These are phyloP conservation scores for Cliona cf. orientalis DNA, from an alignment of 37 sponge, comb jelly and placozoan species.

Conservation along the genomic window DNA sequence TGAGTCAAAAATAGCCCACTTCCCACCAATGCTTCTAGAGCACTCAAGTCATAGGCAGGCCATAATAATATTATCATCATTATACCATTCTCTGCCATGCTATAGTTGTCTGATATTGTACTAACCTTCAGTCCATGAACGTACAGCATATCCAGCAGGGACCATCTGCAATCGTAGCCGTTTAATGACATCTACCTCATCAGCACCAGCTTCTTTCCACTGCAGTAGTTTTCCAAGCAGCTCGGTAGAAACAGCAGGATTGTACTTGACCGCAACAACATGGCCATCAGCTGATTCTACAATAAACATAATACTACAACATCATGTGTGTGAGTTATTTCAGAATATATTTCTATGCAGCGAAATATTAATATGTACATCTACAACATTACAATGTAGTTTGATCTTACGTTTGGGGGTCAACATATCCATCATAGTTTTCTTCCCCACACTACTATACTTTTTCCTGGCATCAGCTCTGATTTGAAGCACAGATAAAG, in stretches of 20 bases:
- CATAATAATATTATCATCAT: no score
- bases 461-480: background rate
- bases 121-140: conserved; percentile 29
- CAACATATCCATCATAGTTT: background rate
- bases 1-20: no score
- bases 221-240: background rate
- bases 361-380: no score
- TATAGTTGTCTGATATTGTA: no score
- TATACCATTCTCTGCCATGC: no score
- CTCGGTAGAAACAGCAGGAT: conserved; percentile 2
- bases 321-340: background rate
- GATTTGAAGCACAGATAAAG: conserved; percentile 23
- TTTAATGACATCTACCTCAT: background rate
- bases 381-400: background rate
- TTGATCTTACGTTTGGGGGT: conserved; percentile 9
- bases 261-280: background rate
- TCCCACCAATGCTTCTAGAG: no score
- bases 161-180: conserved; percentile 17
- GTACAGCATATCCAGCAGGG: conserved; percentile 26
- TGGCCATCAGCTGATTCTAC: conserved; percentile 1
- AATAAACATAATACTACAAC: no score
- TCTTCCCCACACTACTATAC: background rate
- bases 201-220: conserved; percentile 2
- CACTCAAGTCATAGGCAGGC: no score
- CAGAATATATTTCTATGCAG: background rate